Evolutionary conservation across 2,888 invertebrate genomes (phyloP).

Genomic region (Lydus trimaculatus): DNA sequence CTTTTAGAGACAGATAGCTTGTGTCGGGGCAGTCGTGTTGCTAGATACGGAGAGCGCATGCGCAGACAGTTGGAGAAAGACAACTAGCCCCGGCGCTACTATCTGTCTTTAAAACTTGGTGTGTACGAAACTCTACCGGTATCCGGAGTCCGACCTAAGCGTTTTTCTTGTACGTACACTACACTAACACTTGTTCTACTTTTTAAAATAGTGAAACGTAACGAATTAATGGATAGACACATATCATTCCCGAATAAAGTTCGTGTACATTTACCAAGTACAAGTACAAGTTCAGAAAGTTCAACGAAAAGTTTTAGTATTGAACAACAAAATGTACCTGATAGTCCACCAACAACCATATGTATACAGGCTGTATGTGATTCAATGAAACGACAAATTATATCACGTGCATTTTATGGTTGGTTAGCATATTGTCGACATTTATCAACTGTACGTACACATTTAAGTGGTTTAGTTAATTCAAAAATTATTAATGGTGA

Average conservation of each 20-base stretch:
- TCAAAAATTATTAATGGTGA: conserved; percentile 70
- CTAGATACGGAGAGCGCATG: too few species aligned
- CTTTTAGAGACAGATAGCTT: too few species aligned
- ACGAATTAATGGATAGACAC: conserved; percentile 71
- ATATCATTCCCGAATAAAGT: conserved; percentile 55
- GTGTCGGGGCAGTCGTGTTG: too few species aligned
- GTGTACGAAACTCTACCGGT: too few species aligned
- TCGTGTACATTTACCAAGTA: conserved; percentile 67
- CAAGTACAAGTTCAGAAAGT: conserved; percentile 75
- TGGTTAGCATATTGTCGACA: conserved; percentile 96
- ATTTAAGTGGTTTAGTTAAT: conserved; percentile 88
- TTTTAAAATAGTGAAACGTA: conserved; percentile 67
- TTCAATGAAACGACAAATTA: conserved; percentile 94
- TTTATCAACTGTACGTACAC: conserved; percentile 89
- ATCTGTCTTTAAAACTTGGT: too few species aligned
- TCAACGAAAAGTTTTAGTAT: conserved; percentile 64
- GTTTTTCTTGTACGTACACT: not conserved
- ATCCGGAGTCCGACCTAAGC: too few species aligned
- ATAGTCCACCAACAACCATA: conserved; percentile 57
- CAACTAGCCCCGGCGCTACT: too few species aligned
- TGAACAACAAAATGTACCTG: conserved; percentile 58
- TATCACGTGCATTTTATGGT: conserved; percentile 94
- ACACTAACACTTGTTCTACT: conserved; percentile 6
- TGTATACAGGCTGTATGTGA: conserved; percentile 77
- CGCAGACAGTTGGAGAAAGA: too few species aligned